Conservation (phyloP, 2,888 invertebrate genomes). For the Volucella zonaria region DNA sequence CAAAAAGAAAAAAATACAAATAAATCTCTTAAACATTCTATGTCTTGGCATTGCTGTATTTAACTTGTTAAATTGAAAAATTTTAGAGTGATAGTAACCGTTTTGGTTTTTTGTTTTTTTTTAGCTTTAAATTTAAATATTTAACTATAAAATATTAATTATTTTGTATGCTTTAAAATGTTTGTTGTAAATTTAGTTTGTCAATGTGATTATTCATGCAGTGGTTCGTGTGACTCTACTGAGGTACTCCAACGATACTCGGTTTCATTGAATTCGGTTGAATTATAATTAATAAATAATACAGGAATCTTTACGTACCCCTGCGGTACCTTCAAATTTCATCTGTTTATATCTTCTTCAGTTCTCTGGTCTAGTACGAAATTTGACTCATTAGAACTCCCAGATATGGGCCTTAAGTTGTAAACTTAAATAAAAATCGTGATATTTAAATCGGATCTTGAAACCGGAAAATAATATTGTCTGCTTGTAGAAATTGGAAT, state of each 20-base stretch:
- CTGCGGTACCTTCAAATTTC: not conserved
- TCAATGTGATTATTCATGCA: slow-evolving; percentile 40
- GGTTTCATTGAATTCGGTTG: slow-evolving; percentile 72
- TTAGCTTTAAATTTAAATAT: slow-evolving; percentile 3
- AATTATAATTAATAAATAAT: slow-evolving; percentile 24
- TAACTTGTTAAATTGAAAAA: slow-evolving; percentile 54
- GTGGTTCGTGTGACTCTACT: slow-evolving; percentile 1
- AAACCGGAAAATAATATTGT: too few relatives aligned
- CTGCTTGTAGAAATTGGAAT: too few relatives aligned
- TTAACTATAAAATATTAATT: not conserved
- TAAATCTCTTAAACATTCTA: slow-evolving; percentile 42
- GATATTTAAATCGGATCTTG: too few relatives aligned
- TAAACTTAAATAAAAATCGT: too few relatives aligned
- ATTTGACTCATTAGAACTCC: too few relatives aligned
- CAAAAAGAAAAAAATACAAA: not conserved
- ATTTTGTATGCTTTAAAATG: slow-evolving; percentile 38
- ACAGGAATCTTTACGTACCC: slow-evolving; percentile 11
- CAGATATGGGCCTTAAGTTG: too few relatives aligned
- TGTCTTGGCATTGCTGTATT: slow-evolving; percentile 67
- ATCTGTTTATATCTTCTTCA: not conserved
- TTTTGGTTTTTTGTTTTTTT: not conserved
- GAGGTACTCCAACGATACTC: slow-evolving; percentile 31
- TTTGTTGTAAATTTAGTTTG: slow-evolving; percentile 25
- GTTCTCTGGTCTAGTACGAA: too few relatives aligned
- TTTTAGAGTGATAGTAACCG: slow-evolving; percentile 21